These are phyloP conservation scores for Melitaea cinxia DNA, from an alignment of 1,140 invertebrate genomes.

Conservation along the genomic window DNA sequence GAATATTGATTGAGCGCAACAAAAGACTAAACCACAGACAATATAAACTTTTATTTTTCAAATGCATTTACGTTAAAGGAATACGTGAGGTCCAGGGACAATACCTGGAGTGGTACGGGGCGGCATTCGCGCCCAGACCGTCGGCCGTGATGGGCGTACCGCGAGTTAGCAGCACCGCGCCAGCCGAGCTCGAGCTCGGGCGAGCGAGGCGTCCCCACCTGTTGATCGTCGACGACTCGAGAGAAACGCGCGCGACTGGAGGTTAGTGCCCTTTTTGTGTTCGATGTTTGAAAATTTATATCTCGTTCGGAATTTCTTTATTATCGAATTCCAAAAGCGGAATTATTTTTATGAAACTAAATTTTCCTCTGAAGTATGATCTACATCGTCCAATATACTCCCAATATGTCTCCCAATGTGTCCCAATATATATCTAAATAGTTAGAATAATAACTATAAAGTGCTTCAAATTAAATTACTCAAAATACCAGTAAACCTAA, in stretches of 20 bases:
- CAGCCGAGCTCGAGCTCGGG: constrained; percentile 67
- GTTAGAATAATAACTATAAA: too few species aligned
- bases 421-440: too few species aligned
- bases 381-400: too few species aligned
- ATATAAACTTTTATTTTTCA: constrained; percentile 8
- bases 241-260: constrained; percentile 61
- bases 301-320: neutral
- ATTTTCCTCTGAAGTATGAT: too few species aligned
- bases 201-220: constrained; percentile 66
- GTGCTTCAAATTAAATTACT: neutral
- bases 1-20: neutral
- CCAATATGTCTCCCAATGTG: too few species aligned
- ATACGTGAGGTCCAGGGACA: constrained; percentile 29
- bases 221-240: constrained; percentile 76
- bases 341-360: too few species aligned
- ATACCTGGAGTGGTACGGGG: constrained; percentile 28
- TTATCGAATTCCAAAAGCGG: too few species aligned
- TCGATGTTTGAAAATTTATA: constrained; percentile 8
- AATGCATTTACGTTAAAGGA: constrained; percentile 16
- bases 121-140: constrained; percentile 69
- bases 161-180: constrained; percentile 58
- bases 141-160: constrained; percentile 70
- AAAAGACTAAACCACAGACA: neutral
- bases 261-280: constrained; percentile 57
- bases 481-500: neutral